These are phyloP conservation scores for Platyrinchus mystaceus DNA, from an alignment of 2,797 vertebrate species.

Conservation along the genomic window DNA sequence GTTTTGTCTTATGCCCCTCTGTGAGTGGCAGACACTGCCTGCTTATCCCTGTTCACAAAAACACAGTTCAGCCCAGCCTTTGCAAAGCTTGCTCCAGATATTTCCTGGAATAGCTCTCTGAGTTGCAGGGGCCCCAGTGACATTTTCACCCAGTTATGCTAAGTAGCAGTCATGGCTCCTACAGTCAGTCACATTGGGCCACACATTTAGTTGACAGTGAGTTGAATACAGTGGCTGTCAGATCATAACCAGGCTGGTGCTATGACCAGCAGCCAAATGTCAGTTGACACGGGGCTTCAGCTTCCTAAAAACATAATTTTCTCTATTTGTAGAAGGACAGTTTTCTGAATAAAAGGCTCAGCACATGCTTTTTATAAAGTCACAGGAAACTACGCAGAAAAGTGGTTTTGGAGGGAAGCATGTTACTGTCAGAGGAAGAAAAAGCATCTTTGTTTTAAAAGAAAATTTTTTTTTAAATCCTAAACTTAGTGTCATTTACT, in stretches of 20 bases:
- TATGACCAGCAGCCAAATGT: not conserved
- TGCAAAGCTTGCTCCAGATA: not conserved
- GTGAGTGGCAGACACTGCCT: not conserved
- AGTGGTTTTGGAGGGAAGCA: not conserved
- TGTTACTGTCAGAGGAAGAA: not conserved
- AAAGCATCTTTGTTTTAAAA: not conserved
- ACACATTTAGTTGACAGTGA: not conserved
- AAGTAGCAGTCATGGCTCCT: not conserved
- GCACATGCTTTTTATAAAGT: not conserved
- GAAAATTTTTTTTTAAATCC: not conserved
- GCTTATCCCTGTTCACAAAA: not conserved
- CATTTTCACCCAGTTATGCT: not conserved
- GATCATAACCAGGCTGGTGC: not conserved
- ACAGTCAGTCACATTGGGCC: accelerated
- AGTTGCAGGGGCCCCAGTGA: not conserved
- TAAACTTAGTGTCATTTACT: not conserved
- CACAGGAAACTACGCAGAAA: not conserved
- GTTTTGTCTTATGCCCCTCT: not conserved
- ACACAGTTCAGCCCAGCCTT: not conserved
- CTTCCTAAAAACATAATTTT: not conserved
- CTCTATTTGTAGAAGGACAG: not conserved
- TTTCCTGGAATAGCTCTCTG: not conserved
- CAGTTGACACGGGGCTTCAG: not conserved
- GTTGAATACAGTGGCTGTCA: not conserved
- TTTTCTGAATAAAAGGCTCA: not conserved